Conservation (phyloP, 2,797 vertebrate species). For the Benthosema pterotum region DNA sequence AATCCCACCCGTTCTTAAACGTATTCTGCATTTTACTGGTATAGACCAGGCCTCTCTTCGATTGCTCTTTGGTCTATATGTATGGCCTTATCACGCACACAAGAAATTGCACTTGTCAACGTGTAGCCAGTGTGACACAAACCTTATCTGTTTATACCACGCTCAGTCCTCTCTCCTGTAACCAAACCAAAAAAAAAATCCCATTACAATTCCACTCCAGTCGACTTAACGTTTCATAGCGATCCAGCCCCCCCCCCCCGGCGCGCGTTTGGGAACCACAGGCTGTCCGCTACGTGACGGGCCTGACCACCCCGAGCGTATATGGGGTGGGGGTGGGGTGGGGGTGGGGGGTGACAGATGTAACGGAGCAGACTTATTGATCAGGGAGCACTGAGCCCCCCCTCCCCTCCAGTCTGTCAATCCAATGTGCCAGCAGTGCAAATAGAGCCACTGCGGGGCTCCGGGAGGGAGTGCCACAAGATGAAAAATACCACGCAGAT, state of each 20-base stretch:
- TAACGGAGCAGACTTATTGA: slow-evolving; percentile 78
- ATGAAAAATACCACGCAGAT: slow-evolving; percentile 77
- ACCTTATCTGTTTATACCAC: slow-evolving; percentile 46
- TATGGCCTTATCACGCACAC: neutral
- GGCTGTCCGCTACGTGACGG: slow-evolving; percentile 33
- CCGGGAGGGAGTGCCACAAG: slow-evolving; percentile 44
- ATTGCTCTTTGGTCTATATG: too few species aligned
- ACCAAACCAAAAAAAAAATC: slow-evolving; percentile 43
- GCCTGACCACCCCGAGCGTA: slow-evolving; percentile 53
- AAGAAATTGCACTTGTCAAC: slow-evolving; percentile 34
- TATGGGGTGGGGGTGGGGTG: slow-evolving; percentile 6
- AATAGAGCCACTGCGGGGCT: slow-evolving; percentile 53
- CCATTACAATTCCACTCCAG: slow-evolving; percentile 43
- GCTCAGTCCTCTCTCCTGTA: slow-evolving; percentile 26
- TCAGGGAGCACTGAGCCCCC: slow-evolving; percentile 63
- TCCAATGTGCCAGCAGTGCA: slow-evolving; percentile 61
- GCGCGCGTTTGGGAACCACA: slow-evolving; percentile 3
- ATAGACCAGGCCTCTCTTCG: neutral
- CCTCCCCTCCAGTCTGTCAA: slow-evolving; percentile 71
- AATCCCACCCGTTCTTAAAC: too few species aligned
- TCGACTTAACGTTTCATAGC: slow-evolving; percentile 33
- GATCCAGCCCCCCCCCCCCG: slow-evolving; percentile 20
- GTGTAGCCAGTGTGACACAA: slow-evolving; percentile 5
- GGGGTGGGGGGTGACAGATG: slow-evolving; percentile 65
- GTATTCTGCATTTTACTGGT: neutral